These are phyloP conservation scores for Tympanuchus pallidicinctus DNA, from an alignment of 2,113 vertebrate species.

Conservation along the genomic window DNA sequence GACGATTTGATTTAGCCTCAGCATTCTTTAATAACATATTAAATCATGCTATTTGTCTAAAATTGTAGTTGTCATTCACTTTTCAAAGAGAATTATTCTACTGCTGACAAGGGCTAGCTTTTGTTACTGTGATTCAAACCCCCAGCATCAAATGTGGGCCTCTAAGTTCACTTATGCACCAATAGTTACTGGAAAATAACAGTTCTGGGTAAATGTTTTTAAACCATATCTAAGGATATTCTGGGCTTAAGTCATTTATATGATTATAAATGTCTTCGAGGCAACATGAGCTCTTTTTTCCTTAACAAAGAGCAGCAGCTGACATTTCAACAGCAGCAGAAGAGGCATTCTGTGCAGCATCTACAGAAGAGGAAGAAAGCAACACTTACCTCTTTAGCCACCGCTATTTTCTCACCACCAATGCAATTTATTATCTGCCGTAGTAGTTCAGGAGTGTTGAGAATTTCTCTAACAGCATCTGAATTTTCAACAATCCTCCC, in stretches of 20 bases:
- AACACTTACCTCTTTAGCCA: constrained; percentile 89
- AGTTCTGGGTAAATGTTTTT: not conserved
- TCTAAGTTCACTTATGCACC: not conserved
- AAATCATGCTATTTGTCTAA: rapidly evolving
- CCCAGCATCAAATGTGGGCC: not conserved
- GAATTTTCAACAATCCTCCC: constrained; percentile 86
- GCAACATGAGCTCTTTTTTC: not conserved
- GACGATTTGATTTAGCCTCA: rapidly evolving
- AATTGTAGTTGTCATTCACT: not conserved
- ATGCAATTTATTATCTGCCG: constrained; percentile 87
- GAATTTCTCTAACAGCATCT: constrained; percentile 82
- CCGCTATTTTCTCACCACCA: constrained; percentile 87
- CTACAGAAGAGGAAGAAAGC: not conserved
- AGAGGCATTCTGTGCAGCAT: rapidly evolving
- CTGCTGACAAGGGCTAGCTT: rapidly evolving
- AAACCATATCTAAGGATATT: not conserved
- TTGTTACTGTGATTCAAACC: rapidly evolving
- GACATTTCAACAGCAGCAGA: rapidly evolving
- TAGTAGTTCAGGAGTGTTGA: constrained; percentile 83
- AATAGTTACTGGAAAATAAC: not conserved
- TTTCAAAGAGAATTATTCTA: not conserved
- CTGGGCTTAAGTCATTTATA: not conserved
- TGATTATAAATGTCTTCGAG: not conserved
- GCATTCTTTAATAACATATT: rapidly evolving
- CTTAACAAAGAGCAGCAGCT: not conserved